A percentile compares a stretch with the other conserved stretches of the same genome.
Evolutionary conservation across 1,140 invertebrate genomes (phyloP).

Genomic region (Drosophila takahashii): DNA sequence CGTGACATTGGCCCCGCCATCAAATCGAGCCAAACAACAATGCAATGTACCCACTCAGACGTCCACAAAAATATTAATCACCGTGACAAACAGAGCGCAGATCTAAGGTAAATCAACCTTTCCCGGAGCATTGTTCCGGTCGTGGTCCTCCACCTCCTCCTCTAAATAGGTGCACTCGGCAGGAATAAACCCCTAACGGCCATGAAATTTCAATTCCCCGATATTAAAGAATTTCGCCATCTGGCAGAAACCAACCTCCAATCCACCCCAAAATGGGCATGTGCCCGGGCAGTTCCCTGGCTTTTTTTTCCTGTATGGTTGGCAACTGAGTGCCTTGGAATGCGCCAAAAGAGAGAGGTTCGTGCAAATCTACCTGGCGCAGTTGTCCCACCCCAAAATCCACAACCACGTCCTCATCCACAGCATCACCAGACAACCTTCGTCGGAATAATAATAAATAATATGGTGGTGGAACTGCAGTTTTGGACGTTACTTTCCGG

Average conservation of each 20-base stretch:
- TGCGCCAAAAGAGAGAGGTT: constrained; percentile 73
- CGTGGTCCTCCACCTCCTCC: constrained; percentile 26
- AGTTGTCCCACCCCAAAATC: constrained; percentile 63
- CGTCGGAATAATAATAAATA: constrained; percentile 19
- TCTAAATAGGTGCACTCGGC: constrained; percentile 51
- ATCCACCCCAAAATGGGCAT: constrained; percentile 58
- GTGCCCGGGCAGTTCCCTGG: constrained; percentile 71
- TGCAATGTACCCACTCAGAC: constrained; percentile 30
- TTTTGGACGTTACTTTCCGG: constrained; percentile 63
- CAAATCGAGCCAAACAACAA: constrained; percentile 23
- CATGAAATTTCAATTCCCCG: constrained; percentile 56
- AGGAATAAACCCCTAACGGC: constrained; percentile 64
- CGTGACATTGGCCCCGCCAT: constrained; percentile 49
- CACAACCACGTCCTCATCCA: constrained; percentile 12
- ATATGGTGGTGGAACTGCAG: constrained; percentile 65
- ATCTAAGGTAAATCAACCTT: constrained; percentile 67
- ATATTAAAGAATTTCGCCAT: constrained; percentile 52
- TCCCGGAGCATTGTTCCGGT: constrained; percentile 47
- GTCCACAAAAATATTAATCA: constrained; percentile 64
- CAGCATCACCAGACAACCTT: constrained; percentile 60
- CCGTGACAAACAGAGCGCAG: constrained; percentile 46
- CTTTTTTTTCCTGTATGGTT: neutral
- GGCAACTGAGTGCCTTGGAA: constrained; percentile 64
- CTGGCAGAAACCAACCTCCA: constrained; percentile 37
- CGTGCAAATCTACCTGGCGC: constrained; percentile 81